Evolutionary conservation across 2,797 vertebrate species (phyloP).

Genomic region (Arctocebus calabarensis): DNA sequence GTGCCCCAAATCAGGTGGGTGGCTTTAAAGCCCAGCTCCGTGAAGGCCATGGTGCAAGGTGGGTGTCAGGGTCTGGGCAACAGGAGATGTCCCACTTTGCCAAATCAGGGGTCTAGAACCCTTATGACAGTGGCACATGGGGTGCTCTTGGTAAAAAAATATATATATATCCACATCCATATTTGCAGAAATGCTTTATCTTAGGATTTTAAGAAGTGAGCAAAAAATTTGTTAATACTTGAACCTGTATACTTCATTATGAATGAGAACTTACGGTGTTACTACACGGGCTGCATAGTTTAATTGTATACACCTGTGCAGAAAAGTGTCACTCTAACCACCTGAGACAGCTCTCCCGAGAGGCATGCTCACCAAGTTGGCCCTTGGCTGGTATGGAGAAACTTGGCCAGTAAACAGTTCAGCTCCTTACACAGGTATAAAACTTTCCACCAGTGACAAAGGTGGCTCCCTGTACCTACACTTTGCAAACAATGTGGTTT

Average conservation of each 20-base stretch:
- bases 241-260: neutral
- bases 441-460: neutral
- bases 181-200: neutral
- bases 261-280: neutral
- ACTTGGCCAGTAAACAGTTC: neutral
- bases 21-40: neutral
- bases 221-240: neutral
- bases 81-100: neutral
- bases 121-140: neutral
- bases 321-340: neutral
- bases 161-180: neutral
- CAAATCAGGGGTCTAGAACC: neutral
- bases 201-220: constrained; percentile 37
- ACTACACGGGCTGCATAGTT: neutral
- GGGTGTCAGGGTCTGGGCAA: too few species aligned
- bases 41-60: fast-evolving
- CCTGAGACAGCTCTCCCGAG: neutral
- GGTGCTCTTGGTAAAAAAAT: neutral
- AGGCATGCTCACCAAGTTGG: neutral
- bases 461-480: neutral
- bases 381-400: neutral
- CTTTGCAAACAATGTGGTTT: neutral
- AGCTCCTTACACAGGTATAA: neutral
- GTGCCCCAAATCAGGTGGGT: neutral
- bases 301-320: neutral